phyloP scores from a whole-genome alignment of 2,888 invertebrate species.

The Amphimallon solstitiale region DNA sequence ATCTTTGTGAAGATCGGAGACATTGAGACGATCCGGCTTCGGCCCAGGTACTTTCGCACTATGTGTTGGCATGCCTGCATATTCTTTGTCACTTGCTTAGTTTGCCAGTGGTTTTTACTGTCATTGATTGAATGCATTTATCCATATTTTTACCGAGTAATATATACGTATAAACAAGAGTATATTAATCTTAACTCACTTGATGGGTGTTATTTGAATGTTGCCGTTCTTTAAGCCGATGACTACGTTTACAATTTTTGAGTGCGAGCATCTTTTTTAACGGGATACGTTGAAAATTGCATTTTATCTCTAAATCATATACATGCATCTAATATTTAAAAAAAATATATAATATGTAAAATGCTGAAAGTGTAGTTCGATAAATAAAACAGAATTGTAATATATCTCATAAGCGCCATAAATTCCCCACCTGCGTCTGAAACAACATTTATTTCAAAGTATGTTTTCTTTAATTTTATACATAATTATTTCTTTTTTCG shows the following conservation, averaged over 20 bases:
- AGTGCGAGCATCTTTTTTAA: background rate
- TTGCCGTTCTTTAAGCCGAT: slow-evolving; percentile 53
- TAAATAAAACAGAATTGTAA: too few species aligned
- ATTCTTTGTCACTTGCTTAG: slow-evolving; percentile 63
- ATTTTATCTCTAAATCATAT: slow-evolving; percentile 8
- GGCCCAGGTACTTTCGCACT: slow-evolving; percentile 56
- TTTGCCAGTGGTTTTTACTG: slow-evolving; percentile 58
- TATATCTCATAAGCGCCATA: too few species aligned
- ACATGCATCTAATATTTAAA: background rate
- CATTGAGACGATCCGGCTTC: slow-evolving; percentile 54
- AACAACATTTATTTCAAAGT: too few species aligned
- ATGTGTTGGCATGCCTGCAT: slow-evolving; percentile 65
- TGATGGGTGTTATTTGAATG: slow-evolving; percentile 53
- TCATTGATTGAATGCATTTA: slow-evolving; percentile 50
- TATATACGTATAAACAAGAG: slow-evolving; percentile 1
- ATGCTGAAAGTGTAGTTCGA: too few species aligned
- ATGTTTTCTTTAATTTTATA: too few species aligned
- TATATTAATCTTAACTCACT: slow-evolving; percentile 28
- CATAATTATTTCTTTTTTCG: too few species aligned
- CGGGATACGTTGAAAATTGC: slow-evolving; percentile 4
- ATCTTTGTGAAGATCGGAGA: slow-evolving; percentile 55
- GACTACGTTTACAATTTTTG: slow-evolving; percentile 10
- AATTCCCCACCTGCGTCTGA: too few species aligned
- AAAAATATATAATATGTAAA: too few species aligned
- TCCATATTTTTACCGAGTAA: slow-evolving; percentile 20